phyloP scores from a whole-genome alignment of 2,113 vertebrate species.

The human (Homo sapiens) region DNA sequence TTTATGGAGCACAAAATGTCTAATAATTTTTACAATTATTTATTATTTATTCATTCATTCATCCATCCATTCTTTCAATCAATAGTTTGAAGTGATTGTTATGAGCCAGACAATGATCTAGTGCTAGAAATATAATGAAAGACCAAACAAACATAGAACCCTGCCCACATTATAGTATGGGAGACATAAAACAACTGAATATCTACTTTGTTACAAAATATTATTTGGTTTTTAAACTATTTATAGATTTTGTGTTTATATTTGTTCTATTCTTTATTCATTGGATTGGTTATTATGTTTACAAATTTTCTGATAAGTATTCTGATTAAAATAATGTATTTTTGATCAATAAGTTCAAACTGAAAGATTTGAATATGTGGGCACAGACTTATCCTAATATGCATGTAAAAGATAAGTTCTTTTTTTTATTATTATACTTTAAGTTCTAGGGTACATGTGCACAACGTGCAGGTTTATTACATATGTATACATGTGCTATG shows the following conservation, averaged over 20 bases:
- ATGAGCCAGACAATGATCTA: not conserved
- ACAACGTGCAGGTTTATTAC: too few species aligned
- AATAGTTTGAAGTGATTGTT: not conserved
- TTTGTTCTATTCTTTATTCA: not conserved
- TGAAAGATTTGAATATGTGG: not conserved
- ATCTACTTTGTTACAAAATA: not conserved
- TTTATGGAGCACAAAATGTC: not conserved
- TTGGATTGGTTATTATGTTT: not conserved
- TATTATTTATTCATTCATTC: not conserved
- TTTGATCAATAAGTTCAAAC: not conserved
- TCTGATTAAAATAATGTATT: not conserved
- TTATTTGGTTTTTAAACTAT: not conserved
- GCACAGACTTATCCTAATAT: not conserved
- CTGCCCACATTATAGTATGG: not conserved
- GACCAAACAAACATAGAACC: not conserved
- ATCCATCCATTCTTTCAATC: not conserved
- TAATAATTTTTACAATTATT: not conserved
- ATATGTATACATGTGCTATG: too few species aligned
- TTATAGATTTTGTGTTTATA: not conserved
- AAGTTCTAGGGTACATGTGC: too few species aligned
- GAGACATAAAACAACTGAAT: not conserved
- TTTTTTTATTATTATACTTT: too few species aligned
- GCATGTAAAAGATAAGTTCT: not conserved
- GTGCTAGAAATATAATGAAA: not conserved
- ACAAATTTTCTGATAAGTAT: not conserved